Percentiles rank a stretch among this genome's conserved stretches.
phyloP scores from a whole-genome alignment of 1,140 invertebrate genomes.

The Acromyrmex echinatior region DNA sequence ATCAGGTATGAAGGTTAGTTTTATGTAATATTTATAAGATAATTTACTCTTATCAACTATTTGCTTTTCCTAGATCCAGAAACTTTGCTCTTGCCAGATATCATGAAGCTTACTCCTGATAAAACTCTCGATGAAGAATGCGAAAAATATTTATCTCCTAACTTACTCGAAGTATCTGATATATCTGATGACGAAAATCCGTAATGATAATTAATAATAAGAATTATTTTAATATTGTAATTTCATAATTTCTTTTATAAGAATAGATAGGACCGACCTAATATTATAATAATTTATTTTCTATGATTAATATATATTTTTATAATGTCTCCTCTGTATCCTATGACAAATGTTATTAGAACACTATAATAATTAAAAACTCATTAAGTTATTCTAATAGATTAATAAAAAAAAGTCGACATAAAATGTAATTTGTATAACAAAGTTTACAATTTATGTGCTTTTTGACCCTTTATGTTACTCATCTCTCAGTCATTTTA shows the following conservation, averaged over 20 bases:
- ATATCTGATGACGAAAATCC: slow-evolving; percentile 40
- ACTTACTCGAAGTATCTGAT: slow-evolving; percentile 61
- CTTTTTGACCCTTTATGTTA: not conserved
- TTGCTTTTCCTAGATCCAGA: slow-evolving; percentile 55
- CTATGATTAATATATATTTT: slow-evolving; percentile 26
- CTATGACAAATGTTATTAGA: not conserved
- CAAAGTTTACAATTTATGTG: not conserved
- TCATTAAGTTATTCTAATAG: not conserved
- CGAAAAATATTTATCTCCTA: not conserved
- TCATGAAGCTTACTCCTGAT: slow-evolving; percentile 23
- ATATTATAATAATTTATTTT: slow-evolving; percentile 45
- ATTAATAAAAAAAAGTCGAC: not conserved
- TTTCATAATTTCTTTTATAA: slow-evolving; percentile 5
- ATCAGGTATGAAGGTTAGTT: slow-evolving; percentile 70
- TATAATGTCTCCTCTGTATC: not conserved
- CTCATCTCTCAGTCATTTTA: not conserved
- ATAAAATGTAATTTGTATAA: slow-evolving; percentile 3
- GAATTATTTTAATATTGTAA: slow-evolving; percentile 17
- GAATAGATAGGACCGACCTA: slow-evolving; percentile 2
- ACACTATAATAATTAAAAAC: slow-evolving; percentile 1
- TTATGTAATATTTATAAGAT: not conserved
- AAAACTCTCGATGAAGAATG: slow-evolving; percentile 14
- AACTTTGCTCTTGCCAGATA: not conserved
- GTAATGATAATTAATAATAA: slow-evolving; percentile 6
- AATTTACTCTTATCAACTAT: not conserved